phyloP scores from a whole-genome alignment of 2,797 vertebrate species.

The Poecilia picta region DNA sequence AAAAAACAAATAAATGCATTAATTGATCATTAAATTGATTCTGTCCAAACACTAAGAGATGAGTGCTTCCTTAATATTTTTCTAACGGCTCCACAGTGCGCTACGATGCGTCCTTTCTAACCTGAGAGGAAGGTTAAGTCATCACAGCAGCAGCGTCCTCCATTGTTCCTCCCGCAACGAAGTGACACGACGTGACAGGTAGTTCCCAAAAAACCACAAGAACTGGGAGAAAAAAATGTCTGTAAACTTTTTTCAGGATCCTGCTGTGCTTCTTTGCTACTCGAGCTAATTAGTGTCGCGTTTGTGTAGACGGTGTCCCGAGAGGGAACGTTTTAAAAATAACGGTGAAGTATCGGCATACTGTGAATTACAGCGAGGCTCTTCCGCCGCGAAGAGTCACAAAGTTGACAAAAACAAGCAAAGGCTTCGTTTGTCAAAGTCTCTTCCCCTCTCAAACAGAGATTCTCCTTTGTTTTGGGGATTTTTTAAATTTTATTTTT shows the following conservation, averaged over 20 bases:
- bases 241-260: slow-evolving; percentile 61
- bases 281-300: slow-evolving; percentile 39
- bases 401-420: slow-evolving; percentile 60
- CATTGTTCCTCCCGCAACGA: slow-evolving; percentile 2
- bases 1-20: slow-evolving; percentile 63
- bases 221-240: slow-evolving; percentile 18
- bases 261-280: slow-evolving; percentile 65
- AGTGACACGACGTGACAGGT: slow-evolving; percentile 21
- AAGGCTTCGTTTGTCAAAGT: slow-evolving; percentile 79
- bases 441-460: slow-evolving; percentile 74
- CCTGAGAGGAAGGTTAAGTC: slow-evolving; percentile 66
- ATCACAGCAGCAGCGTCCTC: slow-evolving; percentile 28
- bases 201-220: slow-evolving; percentile 31
- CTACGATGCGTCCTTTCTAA: slow-evolving; percentile 42
- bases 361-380: slow-evolving; percentile 43
- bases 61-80: slow-evolving; percentile 63
- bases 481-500: slow-evolving; percentile 59
- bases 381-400: slow-evolving; percentile 55
- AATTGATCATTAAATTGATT: slow-evolving; percentile 56
- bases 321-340: slow-evolving; percentile 38
- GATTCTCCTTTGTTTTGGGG: slow-evolving; percentile 74
- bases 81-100: slow-evolving; percentile 43
- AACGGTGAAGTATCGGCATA: slow-evolving; percentile 51
- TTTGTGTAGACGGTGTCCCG: slow-evolving; percentile 42
- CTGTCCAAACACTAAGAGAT: slow-evolving; percentile 69